Conservation (phyloP, 2,113 vertebrate species). For the Arvicanthis niloticus region DNA sequence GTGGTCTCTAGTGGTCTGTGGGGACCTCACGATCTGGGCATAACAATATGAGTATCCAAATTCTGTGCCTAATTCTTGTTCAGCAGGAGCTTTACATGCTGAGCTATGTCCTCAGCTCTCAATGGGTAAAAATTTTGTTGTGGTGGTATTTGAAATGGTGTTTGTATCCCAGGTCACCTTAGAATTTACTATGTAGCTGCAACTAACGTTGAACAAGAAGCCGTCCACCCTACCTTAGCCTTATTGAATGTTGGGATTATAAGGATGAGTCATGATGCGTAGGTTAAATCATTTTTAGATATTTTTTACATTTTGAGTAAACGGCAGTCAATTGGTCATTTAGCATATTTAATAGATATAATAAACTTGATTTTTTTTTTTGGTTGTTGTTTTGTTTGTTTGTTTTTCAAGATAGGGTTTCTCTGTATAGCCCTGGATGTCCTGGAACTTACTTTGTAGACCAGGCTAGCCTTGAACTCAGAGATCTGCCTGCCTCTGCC, state of each 20-base stretch:
- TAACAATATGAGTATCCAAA: neutral
- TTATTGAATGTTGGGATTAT: neutral
- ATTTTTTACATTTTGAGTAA: neutral
- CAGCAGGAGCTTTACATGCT: neutral
- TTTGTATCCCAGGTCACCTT: neutral
- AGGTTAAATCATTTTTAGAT: neutral
- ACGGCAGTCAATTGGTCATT: neutral
- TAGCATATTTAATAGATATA: neutral
- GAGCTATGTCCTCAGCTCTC: neutral
- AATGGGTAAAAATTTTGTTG: neutral
- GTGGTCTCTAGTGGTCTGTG: too few species aligned
- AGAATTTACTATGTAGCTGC: neutral
- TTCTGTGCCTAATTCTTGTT: neutral
- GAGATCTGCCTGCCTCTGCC: neutral
- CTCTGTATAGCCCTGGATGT: too few species aligned
- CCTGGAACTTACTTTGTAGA: too few species aligned
- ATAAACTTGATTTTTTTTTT: neutral
- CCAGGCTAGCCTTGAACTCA: neutral
- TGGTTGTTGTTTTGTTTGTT: neutral
- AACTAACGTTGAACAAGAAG: neutral
- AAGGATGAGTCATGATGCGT: neutral
- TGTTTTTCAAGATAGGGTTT: neutral
- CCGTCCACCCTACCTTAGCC: neutral
- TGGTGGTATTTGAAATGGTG: neutral
- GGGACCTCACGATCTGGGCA: too few species aligned